Conservation (phyloP, 2,888 invertebrate genomes). For the Vandiemenella viatica region DNA sequence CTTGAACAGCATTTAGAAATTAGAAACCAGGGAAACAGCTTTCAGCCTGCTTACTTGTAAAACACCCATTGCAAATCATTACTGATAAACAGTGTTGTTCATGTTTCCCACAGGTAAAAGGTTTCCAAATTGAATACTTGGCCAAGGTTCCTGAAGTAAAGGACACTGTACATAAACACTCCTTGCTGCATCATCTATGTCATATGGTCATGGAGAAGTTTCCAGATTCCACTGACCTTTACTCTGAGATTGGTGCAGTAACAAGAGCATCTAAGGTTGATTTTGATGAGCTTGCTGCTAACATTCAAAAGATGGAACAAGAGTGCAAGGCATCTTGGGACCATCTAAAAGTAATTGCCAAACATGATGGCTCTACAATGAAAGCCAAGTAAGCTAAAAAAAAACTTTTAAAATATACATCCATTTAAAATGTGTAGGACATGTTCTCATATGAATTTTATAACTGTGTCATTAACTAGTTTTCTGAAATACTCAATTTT, state of each 20-base stretch:
- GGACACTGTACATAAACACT: constrained; percentile 98
- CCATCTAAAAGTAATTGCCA: constrained; percentile 83
- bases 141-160: constrained; percentile 96
- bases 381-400: constrained; percentile 60
- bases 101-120: constrained; percentile 50
- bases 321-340: constrained; percentile 98
- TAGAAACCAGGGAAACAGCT: too few relatives aligned
- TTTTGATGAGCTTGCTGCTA: constrained; percentile 78
- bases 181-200: constrained; percentile 90
- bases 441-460: too few relatives aligned
- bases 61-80: too few relatives aligned
- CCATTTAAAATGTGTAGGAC: not conserved
- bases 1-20: too few relatives aligned
- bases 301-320: constrained; percentile 74
- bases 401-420: not conserved
- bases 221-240: constrained; percentile 88
- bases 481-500: not conserved
- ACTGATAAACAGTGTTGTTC: not conserved
- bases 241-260: constrained; percentile 89
- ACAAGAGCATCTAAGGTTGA: constrained; percentile 88
- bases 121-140: constrained; percentile 94
- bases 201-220: constrained; percentile 95
- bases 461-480: not conserved
- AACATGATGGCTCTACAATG: constrained; percentile 74
- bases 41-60: too few relatives aligned